Conservation (phyloP, 2,113 vertebrate species). For the Thalassarche chlororhynchos region DNA sequence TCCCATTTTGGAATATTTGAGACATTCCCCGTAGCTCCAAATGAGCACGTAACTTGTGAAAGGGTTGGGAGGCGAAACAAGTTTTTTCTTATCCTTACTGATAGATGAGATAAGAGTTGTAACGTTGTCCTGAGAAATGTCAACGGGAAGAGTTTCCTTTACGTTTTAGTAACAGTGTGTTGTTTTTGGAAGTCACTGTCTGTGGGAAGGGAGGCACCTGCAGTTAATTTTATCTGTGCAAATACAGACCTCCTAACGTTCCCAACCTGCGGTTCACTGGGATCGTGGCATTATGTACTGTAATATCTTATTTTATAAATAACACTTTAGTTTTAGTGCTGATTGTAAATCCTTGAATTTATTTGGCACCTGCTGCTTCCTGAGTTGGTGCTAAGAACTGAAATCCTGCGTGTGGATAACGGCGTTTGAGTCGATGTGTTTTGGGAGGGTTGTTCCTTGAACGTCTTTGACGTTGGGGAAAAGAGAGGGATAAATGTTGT, state of each 20-base stretch:
- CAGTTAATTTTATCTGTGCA: conserved; percentile 31
- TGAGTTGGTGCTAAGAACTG: background rate
- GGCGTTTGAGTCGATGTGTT: accelerated
- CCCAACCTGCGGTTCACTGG: background rate
- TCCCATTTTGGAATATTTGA: background rate
- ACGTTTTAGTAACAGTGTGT: background rate
- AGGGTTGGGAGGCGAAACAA: background rate
- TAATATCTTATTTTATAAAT: conserved; percentile 48
- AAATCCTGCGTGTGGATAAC: background rate
- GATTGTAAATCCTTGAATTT: conserved; percentile 43
- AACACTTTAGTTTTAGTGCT: conserved; percentile 46
- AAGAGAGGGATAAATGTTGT: background rate
- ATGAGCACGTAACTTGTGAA: background rate
- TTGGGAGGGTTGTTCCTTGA: background rate
- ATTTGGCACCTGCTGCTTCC: conserved; percentile 8
- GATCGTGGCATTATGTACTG: conserved; percentile 43
- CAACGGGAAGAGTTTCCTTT: conserved; percentile 21
- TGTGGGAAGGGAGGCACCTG: conserved; percentile 70
- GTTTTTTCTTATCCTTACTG: background rate
- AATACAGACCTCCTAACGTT: background rate
- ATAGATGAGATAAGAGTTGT: conserved; percentile 23
- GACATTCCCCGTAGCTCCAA: background rate
- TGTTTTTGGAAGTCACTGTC: conserved; percentile 51
- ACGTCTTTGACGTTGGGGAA: background rate
- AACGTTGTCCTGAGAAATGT: background rate